These are phyloP conservation scores for Gallirallus australis DNA, from an alignment of 2,797 vertebrate species.

Conservation along the genomic window DNA sequence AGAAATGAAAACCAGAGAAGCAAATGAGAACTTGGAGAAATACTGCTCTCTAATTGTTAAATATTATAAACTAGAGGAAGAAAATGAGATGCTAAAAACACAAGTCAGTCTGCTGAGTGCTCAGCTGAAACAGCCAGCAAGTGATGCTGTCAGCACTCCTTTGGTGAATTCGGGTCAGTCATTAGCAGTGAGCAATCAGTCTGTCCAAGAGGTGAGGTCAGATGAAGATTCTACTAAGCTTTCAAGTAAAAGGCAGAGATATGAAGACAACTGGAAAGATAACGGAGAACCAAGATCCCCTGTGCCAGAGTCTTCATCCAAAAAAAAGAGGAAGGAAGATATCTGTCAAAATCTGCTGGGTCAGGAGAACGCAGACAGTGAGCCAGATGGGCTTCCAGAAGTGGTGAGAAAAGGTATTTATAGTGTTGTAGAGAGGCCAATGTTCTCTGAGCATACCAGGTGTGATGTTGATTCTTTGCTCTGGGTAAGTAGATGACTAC, in stretches of 20 bases:
- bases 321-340: conserved; percentile 61
- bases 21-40: conserved; percentile 89
- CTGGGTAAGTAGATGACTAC: background rate
- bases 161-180: background rate
- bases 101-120: conserved; percentile 79
- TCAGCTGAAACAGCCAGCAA: conserved; percentile 56
- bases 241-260: conserved; percentile 68
- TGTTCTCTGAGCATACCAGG: background rate
- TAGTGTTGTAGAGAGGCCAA: background rate
- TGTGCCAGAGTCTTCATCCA: conserved; percentile 41
- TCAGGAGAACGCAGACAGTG: conserved; percentile 63
- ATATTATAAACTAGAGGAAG: conserved; percentile 87
- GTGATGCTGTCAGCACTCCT: conserved; percentile 11
- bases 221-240: conserved; percentile 14
- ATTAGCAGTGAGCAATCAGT: background rate
- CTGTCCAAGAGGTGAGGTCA: conserved; percentile 19
- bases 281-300: conserved; percentile 52
- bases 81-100: conserved; percentile 73
- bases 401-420: conserved; percentile 86
- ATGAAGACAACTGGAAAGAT: conserved; percentile 40
- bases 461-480: background rate
- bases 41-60: conserved; percentile 87
- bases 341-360: background rate
- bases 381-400: conserved; percentile 88
- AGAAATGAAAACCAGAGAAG: conserved; percentile 85